phyloP scores from a whole-genome alignment of 2,113 vertebrate species.

The Chamaea fasciata region DNA sequence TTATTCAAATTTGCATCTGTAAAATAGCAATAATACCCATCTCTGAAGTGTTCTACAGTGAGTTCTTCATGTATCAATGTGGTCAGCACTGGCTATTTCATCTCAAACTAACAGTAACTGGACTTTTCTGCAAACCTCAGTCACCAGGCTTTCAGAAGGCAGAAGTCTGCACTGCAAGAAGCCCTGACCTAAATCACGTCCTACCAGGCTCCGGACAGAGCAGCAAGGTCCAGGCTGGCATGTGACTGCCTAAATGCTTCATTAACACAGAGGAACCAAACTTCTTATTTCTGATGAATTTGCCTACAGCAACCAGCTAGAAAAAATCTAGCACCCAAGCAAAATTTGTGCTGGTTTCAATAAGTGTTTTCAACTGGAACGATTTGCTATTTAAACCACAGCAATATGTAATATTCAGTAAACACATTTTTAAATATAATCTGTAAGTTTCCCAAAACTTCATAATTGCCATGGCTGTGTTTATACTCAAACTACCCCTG shows the following conservation, averaged over 20 bases:
- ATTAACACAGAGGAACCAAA: not conserved
- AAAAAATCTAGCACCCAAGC: not conserved
- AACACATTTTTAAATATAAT: not conserved
- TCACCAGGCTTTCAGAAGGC: not conserved
- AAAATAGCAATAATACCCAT: not conserved
- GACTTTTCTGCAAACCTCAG: not conserved
- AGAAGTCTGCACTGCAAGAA: not conserved
- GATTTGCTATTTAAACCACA: not conserved
- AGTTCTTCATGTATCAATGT: not conserved
- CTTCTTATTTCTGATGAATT: not conserved
- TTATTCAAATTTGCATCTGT: not conserved
- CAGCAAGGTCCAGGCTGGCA: not conserved
- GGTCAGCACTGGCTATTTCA: not conserved
- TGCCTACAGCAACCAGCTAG: not conserved
- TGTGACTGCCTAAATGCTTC: not conserved
- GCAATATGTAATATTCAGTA: not conserved
- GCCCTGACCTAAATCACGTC: slow-evolving; percentile 3
- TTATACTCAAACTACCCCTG: not conserved
- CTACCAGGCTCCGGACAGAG: not conserved
- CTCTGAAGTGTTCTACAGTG: not conserved
- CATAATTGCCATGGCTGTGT: not conserved
- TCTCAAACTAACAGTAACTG: not conserved
- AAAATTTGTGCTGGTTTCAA: not conserved
- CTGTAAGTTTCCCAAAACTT: not conserved
- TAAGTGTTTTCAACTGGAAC: not conserved